A percentile compares a stretch with the other conserved stretches of the same genome.
These are phyloP conservation scores for Centropus bengalensis DNA, from an alignment of 2,113 vertebrate genomes.

Conservation along the genomic window DNA sequence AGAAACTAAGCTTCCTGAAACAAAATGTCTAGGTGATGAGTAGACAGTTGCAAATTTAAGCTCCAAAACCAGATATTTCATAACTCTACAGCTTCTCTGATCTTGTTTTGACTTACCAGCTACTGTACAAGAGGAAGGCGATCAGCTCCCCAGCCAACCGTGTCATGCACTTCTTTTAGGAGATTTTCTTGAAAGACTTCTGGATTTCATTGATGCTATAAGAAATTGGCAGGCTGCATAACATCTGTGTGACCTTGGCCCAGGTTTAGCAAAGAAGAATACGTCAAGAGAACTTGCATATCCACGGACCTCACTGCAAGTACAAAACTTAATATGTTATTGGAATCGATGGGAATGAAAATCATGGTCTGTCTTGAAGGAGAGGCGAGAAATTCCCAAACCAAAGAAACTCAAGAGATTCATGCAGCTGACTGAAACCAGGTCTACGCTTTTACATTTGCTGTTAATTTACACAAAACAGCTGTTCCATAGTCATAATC, in stretches of 20 bases:
- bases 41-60: background rate
- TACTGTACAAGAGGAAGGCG: background rate
- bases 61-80: background rate
- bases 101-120: background rate
- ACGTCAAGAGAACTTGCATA: background rate
- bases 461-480: slow-evolving; percentile 22
- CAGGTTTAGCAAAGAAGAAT: background rate
- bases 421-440: background rate
- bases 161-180: background rate
- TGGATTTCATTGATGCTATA: background rate
- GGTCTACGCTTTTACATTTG: background rate
- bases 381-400: background rate
- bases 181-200: background rate
- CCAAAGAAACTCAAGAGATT: background rate
- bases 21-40: background rate
- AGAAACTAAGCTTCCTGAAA: background rate
- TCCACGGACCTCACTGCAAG: background rate
- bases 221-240: background rate
- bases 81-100: background rate
- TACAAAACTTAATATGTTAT: background rate
- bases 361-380: background rate
- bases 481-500: background rate
- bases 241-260: background rate
- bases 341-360: background rate
- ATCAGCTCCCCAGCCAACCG: background rate